Conservation (phyloP, 2,888 invertebrate species). For the Callinectes sapidus region DNA sequence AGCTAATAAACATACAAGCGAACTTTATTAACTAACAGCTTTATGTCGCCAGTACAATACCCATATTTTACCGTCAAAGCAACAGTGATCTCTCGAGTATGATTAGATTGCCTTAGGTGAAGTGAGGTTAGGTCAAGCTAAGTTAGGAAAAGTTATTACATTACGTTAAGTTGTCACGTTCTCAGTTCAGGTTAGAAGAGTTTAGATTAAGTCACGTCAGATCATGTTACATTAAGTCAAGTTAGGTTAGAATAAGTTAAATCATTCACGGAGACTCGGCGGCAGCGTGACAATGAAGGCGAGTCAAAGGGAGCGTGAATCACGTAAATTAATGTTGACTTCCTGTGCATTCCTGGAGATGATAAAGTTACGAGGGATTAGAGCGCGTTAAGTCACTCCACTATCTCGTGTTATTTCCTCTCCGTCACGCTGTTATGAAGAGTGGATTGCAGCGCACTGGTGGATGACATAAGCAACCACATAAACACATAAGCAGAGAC, state of each 20-base stretch:
- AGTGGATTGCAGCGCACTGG: not conserved
- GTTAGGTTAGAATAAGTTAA: too few species aligned
- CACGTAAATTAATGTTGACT: not conserved
- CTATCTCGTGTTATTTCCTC: not conserved
- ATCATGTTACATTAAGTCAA: too few species aligned
- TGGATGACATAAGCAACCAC: not conserved
- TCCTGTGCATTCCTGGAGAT: constrained; percentile 30
- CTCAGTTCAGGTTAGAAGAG: too few species aligned
- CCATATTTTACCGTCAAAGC: not conserved
- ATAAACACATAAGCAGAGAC: not conserved
- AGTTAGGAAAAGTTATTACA: too few species aligned
- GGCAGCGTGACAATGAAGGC: not conserved
- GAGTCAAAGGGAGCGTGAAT: not conserved
- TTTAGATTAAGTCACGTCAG: too few species aligned
- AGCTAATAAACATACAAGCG: too few species aligned
- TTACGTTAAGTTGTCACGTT: too few species aligned
- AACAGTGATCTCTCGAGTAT: not conserved
- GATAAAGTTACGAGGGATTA: not conserved
- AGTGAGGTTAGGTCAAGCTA: too few species aligned
- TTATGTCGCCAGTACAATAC: not conserved
- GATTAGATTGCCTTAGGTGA: too few species aligned
- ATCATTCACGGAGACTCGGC: not conserved
- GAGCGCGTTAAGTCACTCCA: not conserved
- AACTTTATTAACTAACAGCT: too few species aligned
- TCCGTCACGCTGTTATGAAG: not conserved